These are phyloP conservation scores for Neoitamus cyanurus DNA, from an alignment of 2,888 invertebrate species.

Conservation along the genomic window DNA sequence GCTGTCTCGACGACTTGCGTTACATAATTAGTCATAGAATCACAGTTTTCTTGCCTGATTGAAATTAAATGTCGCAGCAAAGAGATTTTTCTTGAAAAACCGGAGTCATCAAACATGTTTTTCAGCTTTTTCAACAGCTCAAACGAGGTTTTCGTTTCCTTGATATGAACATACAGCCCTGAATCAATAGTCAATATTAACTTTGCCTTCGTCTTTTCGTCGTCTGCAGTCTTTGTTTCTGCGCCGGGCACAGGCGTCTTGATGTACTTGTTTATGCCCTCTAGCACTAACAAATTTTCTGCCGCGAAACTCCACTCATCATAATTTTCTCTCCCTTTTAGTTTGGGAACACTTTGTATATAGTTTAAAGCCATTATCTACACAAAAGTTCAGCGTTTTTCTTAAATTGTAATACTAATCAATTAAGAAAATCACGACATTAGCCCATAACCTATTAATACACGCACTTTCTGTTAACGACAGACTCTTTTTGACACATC, in stretches of 20 bases:
- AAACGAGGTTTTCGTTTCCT: not conserved
- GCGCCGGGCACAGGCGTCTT: not conserved
- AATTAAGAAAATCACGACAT: too few species aligned
- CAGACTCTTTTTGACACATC: too few species aligned
- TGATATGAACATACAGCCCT: not conserved
- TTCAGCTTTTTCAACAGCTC: not conserved
- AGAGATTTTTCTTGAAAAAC: not conserved
- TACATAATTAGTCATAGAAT: not conserved
- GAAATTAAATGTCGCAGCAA: not conserved
- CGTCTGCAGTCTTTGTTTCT: not conserved
- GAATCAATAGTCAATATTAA: not conserved
- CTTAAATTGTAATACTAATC: too few species aligned
- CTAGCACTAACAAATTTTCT: not conserved
- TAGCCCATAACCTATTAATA: too few species aligned
- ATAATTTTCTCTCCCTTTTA: not conserved
- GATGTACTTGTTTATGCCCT: too few species aligned
- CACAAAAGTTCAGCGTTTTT: too few species aligned
- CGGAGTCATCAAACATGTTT: not conserved
- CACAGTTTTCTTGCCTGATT: not conserved
- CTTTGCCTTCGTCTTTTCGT: not conserved
- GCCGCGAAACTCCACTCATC: not conserved
- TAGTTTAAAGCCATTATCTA: too few species aligned
- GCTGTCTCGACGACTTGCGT: not conserved
- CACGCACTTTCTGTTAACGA: too few species aligned
- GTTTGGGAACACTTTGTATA: not conserved